Evolutionary conservation across 2,113 vertebrate genomes (phyloP), one percentile per base, ranked within the genome.

Genomic region (Mesocricetus auratus): DNA sequence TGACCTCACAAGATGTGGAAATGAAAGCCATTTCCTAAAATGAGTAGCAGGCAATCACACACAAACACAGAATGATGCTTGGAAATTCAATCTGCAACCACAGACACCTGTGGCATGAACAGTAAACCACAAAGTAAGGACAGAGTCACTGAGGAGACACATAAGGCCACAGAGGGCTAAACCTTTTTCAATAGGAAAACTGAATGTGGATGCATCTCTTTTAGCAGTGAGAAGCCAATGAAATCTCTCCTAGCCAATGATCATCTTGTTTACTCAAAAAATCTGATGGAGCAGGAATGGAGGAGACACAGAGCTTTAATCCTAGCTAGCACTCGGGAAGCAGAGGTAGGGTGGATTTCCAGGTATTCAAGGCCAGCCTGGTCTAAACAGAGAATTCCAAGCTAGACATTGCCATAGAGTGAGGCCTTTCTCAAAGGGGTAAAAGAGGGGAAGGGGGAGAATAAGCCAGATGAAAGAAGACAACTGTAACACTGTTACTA

Each of bases 11-110:
- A 86, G 94, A 69, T 31, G 15, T 86, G 12, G 24, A 45, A 77
- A 91, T 82, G 90, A 94, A 73, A 83, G n/a, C n/a, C 56, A 82
- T 11, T 50, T 71, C 24, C 31, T 89, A 93, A 95, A 93, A 90
- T 29, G 58, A 74, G n/a, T 9, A 83, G 53, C 4, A 75, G 45
- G 58, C 2, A 42, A 64, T 24, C 62, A 12, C 7, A 47, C 66
- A 82, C 3, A 92, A 71, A 79, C 22, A 96, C 22, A 96, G 39
- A 42, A 56, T 60, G 91, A 56, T 73, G 91, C 66, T 77, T 82
- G 33, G 42, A 94, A 90, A 93, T 64, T 85, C 31, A 75, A 90
- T n/a, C 89, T 94, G 75, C 85, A 95, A 71, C 6, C 77, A 29
- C 53, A 95, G 42, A 93, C 33, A 33, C 19, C 29, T 24, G 16